phyloP scores from a whole-genome alignment of 2,797 vertebrate genomes.

The Hirundo rustica region DNA sequence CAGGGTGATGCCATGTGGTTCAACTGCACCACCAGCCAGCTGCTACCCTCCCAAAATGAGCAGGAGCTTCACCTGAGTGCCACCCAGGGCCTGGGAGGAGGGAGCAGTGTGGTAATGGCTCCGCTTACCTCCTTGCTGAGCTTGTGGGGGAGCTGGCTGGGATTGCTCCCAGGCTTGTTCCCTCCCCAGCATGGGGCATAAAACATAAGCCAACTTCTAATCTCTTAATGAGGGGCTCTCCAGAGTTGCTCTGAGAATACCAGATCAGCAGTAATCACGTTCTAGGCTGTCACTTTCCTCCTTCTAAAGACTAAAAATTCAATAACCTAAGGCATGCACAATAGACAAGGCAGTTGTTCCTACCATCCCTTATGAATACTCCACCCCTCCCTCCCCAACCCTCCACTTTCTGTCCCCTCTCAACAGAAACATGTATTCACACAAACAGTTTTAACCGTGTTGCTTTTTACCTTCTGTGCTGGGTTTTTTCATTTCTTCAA shows the following conservation, averaged over 20 bases:
- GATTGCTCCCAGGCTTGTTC: neutral
- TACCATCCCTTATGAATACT: neutral
- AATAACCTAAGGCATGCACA: neutral
- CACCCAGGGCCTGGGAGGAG: neutral
- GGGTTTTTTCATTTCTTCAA: conserved; percentile 94
- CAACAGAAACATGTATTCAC: neutral
- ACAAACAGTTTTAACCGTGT: neutral
- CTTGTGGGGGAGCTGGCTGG: neutral
- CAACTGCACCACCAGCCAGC: neutral
- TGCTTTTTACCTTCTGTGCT: conserved; percentile 86
- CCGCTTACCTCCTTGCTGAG: neutral
- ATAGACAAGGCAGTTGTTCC: neutral
- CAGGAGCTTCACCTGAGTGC: neutral
- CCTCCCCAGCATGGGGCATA: neutral
- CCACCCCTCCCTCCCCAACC: neutral
- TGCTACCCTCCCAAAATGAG: neutral
- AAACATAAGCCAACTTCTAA: neutral
- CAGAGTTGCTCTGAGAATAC: neutral
- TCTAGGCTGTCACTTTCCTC: neutral
- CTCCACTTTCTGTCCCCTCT: neutral
- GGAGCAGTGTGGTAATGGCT: neutral
- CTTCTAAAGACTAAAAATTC: neutral
- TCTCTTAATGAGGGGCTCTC: conserved; percentile 29
- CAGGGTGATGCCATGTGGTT: neutral
- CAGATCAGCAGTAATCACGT: conserved; percentile 1